Evolutionary conservation across 1,140 invertebrate species (phyloP), one percentile per base, ranked within the genome.

Genomic region (Littorina saxatilis): DNA sequence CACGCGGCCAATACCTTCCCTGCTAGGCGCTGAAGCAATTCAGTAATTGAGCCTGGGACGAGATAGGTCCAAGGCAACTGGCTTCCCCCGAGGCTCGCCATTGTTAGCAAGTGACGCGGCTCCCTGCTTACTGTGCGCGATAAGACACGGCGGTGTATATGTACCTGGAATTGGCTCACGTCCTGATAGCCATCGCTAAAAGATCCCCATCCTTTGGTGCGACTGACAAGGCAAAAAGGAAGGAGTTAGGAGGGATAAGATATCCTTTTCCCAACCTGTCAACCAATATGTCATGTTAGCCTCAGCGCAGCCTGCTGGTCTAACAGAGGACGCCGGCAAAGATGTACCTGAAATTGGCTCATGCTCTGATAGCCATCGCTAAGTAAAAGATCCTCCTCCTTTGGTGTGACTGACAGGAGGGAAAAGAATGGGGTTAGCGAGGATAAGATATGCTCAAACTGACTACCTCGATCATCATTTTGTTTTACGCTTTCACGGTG

Each of bases 11-110:
- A 61, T 61, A 61, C n/a, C n/a, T 61, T 61, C 27, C 7, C n/a
- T 61, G 58, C 58, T 61, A 61, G 58, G 58, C 58, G 58, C 58
- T 61, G 20, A 23, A 29, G 58, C 58, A 29, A 61, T 61, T 23
- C 58, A 23, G 58, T 61, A 61, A 61, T 61, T 61, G 20, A 61
- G 58, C 50, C 11, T 11, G 11, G 11, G 50, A 13, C 11, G 50
- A 52, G 50, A 61, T 23, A 7, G n/a, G 20, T n/a, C 58, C 58
- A 23, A 23, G 27, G 58, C 58, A 61, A 61, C 58, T 7, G 9
- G 58, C 58, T 61, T n/a, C 27, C 58, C 20, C 5, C 9, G 58
- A 23, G 27, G 58, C 9, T 29, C 9, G 7, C 9, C 58, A n/a
- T 61, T 61, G 58, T 61, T 23, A 23, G 58, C 58, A 23, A 29